A percentile compares a stretch with the other conserved stretches of the same genome.
Evolutionary conservation across 2,113 vertebrate species (phyloP).

Genomic region (Calidris pygmaea): DNA sequence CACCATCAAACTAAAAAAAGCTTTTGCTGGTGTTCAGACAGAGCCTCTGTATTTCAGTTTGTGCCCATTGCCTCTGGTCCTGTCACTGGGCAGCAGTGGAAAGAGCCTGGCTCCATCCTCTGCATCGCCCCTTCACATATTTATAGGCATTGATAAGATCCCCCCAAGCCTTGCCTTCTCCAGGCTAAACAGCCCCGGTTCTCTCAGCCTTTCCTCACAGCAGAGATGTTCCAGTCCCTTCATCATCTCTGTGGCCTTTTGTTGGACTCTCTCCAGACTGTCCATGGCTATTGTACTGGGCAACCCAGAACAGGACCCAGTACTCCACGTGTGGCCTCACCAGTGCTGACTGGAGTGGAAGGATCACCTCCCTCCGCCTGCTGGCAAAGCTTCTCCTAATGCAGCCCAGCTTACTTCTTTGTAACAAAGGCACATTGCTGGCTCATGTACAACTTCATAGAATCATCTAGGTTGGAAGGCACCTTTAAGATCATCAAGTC

Average conservation of each 20-base stretch:
- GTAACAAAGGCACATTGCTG: neutral
- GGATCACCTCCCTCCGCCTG: neutral
- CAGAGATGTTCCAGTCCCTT: neutral
- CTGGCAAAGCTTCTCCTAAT: neutral
- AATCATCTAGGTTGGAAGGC: neutral
- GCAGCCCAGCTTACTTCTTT: neutral
- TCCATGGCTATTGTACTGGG: neutral
- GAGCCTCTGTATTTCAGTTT: neutral
- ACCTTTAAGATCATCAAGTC: neutral
- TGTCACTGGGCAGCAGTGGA: neutral
- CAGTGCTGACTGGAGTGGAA: neutral
- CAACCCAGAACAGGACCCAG: neutral
- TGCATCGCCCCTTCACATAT: neutral
- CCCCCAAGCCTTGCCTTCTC: neutral
- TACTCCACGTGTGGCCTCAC: neutral
- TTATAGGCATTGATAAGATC: neutral
- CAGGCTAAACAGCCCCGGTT: neutral
- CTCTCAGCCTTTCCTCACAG: neutral
- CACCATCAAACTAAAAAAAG: neutral
- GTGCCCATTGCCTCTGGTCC: neutral
- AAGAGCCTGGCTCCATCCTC: fast-evolving
- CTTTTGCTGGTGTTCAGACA: fast-evolving
- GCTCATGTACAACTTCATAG: neutral
- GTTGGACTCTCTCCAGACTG: neutral
- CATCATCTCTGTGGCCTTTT: neutral